Conservation (phyloP, 2,797 vertebrate genomes). For the Lutjanus argentimaculatus region DNA sequence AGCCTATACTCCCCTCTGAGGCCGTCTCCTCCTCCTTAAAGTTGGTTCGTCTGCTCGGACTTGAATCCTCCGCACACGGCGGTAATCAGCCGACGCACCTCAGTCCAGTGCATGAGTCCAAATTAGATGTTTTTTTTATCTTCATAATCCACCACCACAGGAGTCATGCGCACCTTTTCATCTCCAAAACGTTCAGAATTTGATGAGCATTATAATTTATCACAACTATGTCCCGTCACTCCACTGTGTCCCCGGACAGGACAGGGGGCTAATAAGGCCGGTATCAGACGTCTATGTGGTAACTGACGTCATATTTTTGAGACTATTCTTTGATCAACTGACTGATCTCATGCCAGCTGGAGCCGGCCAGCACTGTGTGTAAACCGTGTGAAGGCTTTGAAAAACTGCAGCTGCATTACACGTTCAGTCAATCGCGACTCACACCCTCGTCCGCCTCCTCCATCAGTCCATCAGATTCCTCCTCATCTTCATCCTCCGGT, state of each 20-base stretch:
- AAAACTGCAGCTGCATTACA: not conserved
- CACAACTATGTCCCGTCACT: not conserved
- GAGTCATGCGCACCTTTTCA: not conserved
- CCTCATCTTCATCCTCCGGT: slow-evolving; percentile 25
- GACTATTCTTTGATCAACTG: not conserved
- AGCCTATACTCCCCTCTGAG: not conserved
- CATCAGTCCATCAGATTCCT: slow-evolving; percentile 27
- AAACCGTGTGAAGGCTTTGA: not conserved
- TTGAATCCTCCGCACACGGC: not conserved
- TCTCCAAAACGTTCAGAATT: too few species aligned
- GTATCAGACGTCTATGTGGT: not conserved
- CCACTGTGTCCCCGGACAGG: not conserved
- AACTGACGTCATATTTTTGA: not conserved
- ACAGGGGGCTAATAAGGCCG: too few species aligned
- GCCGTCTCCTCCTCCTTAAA: not conserved
- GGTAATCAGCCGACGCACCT: not conserved
- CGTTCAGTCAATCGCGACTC: not conserved
- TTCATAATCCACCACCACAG: not conserved
- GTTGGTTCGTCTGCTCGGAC: not conserved
- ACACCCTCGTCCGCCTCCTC: not conserved
- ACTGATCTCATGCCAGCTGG: not conserved
- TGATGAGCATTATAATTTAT: not conserved
- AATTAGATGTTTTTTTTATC: not conserved
- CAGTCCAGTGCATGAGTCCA: not conserved
- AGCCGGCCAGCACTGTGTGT: not conserved